phyloP scores from a whole-genome alignment of 2,888 invertebrate species.

The Leptogaster cylindrica region DNA sequence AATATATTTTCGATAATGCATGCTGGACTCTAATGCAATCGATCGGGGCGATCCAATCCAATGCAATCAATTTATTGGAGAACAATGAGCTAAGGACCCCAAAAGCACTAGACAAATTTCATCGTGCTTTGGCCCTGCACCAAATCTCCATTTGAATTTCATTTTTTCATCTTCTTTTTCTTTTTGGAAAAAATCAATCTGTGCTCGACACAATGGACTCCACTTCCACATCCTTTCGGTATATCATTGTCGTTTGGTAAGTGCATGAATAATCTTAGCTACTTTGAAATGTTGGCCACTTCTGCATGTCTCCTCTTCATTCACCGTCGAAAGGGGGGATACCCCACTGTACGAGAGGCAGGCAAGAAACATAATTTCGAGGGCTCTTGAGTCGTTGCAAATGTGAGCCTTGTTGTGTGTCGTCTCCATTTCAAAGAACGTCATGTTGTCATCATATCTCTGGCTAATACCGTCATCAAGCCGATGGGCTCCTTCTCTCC shows the following conservation, averaged over 20 bases:
- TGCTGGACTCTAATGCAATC: no score
- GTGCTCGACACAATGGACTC: conserved; percentile 22
- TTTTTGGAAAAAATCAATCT: conserved; percentile 29
- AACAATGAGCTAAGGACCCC: neutral
- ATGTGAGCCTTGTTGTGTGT: conserved; percentile 40
- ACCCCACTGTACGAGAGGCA: neutral
- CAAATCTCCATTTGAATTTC: neutral
- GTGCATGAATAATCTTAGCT: conserved; percentile 28
- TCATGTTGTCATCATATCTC: conserved; percentile 46
- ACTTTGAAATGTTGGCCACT: conserved; percentile 38
- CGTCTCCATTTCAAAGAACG: conserved; percentile 44
- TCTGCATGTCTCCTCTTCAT: conserved; percentile 39
- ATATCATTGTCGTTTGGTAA: conserved; percentile 34
- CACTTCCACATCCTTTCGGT: conserved; percentile 23
- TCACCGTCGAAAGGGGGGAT: neutral
- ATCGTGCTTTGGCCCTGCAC: neutral
- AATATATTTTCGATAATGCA: no score
- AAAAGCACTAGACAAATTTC: neutral
- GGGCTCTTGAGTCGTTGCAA: conserved; percentile 17
- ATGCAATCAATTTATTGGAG: no score
- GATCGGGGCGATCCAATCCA: no score
- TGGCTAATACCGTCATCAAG: conserved; percentile 42
- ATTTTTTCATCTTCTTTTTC: neutral
- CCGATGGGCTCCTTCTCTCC: conserved; percentile 39
- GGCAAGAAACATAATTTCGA: conserved; percentile 39